A percentile compares a stretch with the other conserved stretches of the same genome.
These are phyloP conservation scores for Phrynocephalus guinanensis DNA, from an alignment of 2,797 vertebrate genomes.

Conservation along the genomic window DNA sequence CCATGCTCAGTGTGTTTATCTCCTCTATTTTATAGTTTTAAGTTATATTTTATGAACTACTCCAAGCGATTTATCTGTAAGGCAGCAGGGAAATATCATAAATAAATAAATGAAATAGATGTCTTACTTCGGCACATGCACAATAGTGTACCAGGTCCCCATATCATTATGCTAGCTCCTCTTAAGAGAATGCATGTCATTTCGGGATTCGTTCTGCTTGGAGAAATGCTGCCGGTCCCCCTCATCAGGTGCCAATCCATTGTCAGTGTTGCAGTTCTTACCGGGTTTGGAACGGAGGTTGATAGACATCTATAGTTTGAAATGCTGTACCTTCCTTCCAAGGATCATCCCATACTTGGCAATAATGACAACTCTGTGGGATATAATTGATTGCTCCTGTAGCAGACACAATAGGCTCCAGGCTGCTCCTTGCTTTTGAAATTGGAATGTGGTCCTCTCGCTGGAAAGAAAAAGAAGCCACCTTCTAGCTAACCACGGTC, in stretches of 20 bases:
- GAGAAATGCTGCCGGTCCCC: not conserved
- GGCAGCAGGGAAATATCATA: not conserved
- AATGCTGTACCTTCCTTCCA: not conserved
- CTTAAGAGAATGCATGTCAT: not conserved
- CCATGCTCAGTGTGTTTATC: not conserved
- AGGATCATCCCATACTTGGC: not conserved
- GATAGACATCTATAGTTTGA: constrained; percentile 10
- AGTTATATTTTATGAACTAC: not conserved
- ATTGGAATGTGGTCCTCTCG: not conserved
- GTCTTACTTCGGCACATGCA: not conserved
- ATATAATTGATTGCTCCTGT: constrained; percentile 16
- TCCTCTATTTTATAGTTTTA: not conserved
- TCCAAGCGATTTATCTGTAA: not conserved
- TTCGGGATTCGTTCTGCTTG: not conserved
- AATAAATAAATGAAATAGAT: not conserved
- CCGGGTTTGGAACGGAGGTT: not conserved
- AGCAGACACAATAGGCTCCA: not conserved
- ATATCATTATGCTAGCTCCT: not conserved
- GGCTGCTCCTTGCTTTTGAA: constrained; percentile 41
- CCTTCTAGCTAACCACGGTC: not conserved
- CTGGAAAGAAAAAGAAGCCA: not conserved
- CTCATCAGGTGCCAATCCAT: not conserved
- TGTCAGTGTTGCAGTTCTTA: not conserved
- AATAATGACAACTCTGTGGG: not conserved
- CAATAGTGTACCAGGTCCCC: not conserved